These are phyloP conservation scores for Clistopyga incitator DNA, from an alignment of 2,888 invertebrate species.

Conservation along the genomic window DNA sequence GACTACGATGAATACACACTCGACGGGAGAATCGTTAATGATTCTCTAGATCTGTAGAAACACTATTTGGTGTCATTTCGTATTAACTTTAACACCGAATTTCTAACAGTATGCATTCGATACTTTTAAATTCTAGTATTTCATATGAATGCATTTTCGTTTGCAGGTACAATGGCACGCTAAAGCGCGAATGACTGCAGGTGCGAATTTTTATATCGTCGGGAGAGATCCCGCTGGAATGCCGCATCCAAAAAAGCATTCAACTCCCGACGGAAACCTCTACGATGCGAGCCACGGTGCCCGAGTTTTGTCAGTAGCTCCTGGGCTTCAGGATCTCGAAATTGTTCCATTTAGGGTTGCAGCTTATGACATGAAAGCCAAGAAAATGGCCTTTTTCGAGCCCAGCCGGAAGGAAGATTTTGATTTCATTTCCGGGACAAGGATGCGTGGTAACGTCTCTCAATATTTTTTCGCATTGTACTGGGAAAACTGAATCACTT, in stretches of 20 bases:
- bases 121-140: not conserved
- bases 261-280: slow-evolving; percentile 91
- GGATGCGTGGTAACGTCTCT: slow-evolving; percentile 91
- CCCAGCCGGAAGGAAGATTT: slow-evolving; percentile 95
- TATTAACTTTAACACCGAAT: no score
- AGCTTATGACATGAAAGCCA: slow-evolving; percentile 95
- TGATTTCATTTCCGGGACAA: slow-evolving; percentile 98
- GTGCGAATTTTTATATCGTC: slow-evolving; percentile 99
- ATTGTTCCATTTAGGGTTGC: slow-evolving; percentile 99
- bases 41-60: no score
- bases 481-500: not conserved
- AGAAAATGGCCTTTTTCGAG: slow-evolving; percentile 97
- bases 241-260: slow-evolving; percentile 92
- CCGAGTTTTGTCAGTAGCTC: slow-evolving; percentile 96
- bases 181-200: slow-evolving; percentile 97
- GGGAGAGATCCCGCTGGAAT: slow-evolving; percentile 99
- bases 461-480: not conserved
- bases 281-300: slow-evolving; percentile 98
- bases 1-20: no score
- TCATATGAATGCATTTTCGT: not conserved
- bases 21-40: no score
- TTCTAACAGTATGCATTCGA: no score
- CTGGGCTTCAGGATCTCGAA: slow-evolving; percentile 97
- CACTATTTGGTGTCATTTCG: no score
- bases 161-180: slow-evolving; percentile 96